Evolutionary conservation across 2,888 invertebrate species (phyloP), one percentile per base, ranked within the genome.

Genomic region (Drosophila atroscutellata): DNA sequence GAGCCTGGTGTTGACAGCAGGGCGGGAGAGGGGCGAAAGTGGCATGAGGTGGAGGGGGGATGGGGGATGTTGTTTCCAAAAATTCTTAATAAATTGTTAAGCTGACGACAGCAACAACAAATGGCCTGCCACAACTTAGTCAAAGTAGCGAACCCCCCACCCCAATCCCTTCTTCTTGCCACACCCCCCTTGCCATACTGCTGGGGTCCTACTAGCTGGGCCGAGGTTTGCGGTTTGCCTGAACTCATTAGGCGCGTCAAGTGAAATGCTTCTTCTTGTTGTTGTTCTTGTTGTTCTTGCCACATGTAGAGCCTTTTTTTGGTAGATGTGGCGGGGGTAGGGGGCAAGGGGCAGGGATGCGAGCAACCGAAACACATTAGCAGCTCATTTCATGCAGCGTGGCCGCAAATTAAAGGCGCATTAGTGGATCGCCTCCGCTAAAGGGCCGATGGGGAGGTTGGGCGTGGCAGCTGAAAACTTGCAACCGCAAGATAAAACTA

Each of bases 331-430:
- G 18, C 13, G 9, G 15, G 2, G 15, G 2, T 1, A 3, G 7
- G 63, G 66, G 58, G 63, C 49, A 39, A 42, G 42, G 20, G 13
- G 45, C 20, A 24, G 20, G 20, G 45, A 45, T 47, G 45, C 42
- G 39, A n/a, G 66, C 62, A 73, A 52, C 74, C 80, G 64, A 83
- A 86, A 77, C 81, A 86, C 86, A 86, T 86, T 86, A 86, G 86
- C 89, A 89, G 79, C 86, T 89, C 89, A 77, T 86, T 83, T 76
- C 85, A 65, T 77, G 81, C 87, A 77, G 74, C 85, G 84, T 75
- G 84, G 80, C 71, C 82, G 89, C 89, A 88, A 86, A 88, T 86
- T 86, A 88, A 86, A 86, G 89, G 82, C 84, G 78, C 86, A 88
- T 86, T 86, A 83, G 80, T 61, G 67, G 56, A 56, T 56, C 56